Evolutionary conservation across 2,113 vertebrate species (phyloP).

Genomic region (Pteruthius melanotis): DNA sequence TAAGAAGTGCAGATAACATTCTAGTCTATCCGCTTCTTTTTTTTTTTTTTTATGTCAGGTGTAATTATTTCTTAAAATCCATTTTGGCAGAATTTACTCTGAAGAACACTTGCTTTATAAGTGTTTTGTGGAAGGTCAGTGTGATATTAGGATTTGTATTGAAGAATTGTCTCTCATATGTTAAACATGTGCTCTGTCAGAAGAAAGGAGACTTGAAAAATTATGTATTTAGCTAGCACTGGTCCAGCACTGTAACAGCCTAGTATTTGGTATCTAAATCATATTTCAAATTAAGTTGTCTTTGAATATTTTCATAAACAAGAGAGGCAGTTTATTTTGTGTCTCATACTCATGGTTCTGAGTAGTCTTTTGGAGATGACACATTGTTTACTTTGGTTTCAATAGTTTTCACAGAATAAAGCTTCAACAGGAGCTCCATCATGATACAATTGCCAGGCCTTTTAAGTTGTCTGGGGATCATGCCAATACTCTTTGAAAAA

Average conservation of each 20-base stretch:
- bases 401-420: conserved; percentile 22
- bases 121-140: background rate
- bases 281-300: background rate
- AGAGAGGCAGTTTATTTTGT: background rate
- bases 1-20: background rate
- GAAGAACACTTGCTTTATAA: background rate
- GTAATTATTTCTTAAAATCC: background rate
- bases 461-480: conserved; percentile 36
- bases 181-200: background rate
- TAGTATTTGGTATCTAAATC: background rate
- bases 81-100: background rate
- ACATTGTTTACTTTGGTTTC: background rate
- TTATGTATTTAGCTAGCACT: background rate
- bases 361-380: background rate
- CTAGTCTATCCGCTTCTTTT: background rate
- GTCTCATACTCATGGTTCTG: background rate
- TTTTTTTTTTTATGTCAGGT: background rate
- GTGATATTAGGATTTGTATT: background rate
- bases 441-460: conserved; percentile 11
- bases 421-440: background rate
- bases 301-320: background rate
- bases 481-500: conserved; percentile 48
- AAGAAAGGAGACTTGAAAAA: background rate
- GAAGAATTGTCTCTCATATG: background rate
- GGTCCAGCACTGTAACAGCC: background rate